Conservation (phyloP, 2,797 vertebrate species). For the Pterois miles region DNA sequence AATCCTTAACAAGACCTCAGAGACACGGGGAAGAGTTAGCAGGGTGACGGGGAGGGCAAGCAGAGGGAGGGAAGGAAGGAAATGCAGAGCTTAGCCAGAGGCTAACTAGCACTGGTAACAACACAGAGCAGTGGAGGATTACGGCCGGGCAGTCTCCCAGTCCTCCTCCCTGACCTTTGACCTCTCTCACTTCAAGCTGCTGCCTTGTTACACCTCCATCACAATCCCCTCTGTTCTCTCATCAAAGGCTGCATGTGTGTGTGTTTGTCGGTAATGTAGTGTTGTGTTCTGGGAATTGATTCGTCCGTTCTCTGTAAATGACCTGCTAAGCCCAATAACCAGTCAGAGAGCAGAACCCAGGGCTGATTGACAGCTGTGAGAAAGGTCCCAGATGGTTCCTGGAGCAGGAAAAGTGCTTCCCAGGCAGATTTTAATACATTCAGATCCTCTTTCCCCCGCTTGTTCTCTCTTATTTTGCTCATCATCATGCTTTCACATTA, state of each 20-base stretch:
- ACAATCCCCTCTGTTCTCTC: slow-evolving; percentile 12
- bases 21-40: slow-evolving; percentile 36
- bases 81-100: neutral
- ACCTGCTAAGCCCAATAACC: slow-evolving; percentile 38
- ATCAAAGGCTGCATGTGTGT: slow-evolving; percentile 21
- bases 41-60: slow-evolving; percentile 10
- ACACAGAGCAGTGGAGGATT: slow-evolving; percentile 46
- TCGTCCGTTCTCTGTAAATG: slow-evolving; percentile 34
- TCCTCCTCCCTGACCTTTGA: slow-evolving; percentile 44
- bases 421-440: slow-evolving; percentile 9
- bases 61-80: neutral
- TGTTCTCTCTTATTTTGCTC: neutral
- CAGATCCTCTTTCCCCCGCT: neutral
- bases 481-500: neutral
- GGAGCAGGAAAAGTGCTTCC: slow-evolving; percentile 1
- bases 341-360: slow-evolving; percentile 22
- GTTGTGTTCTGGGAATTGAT: slow-evolving; percentile 13
- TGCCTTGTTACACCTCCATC: slow-evolving; percentile 4
- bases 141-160: slow-evolving; percentile 17
- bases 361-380: slow-evolving; percentile 53
- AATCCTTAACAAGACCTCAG: slow-evolving; percentile 66
- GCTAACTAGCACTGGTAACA: slow-evolving; percentile 20
- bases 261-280: neutral
- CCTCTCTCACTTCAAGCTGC: slow-evolving; percentile 13
- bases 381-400: slow-evolving; percentile 30